Conservation (phyloP, 1,140 invertebrate genomes). For the Aphelinus certus region DNA sequence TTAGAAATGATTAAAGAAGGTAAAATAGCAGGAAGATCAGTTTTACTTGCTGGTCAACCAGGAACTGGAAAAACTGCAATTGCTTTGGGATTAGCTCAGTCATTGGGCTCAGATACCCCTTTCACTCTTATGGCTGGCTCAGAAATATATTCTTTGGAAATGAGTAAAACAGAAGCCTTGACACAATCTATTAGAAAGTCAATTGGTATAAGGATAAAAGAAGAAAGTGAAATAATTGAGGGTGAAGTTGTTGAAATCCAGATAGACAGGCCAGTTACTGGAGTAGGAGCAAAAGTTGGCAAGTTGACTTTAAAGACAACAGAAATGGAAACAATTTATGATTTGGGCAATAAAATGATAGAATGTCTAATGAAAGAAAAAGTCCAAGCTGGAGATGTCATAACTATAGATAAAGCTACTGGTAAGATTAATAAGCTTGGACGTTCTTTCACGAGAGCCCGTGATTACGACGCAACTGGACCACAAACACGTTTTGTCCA, state of each 20-base stretch:
- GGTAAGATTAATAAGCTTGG: conserved; percentile 97
- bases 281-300: conserved; percentile 89
- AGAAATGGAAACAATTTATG: conserved; percentile 99
- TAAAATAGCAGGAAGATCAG: conserved; percentile 96
- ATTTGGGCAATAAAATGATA: conserved; percentile 98
- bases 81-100: conserved; percentile 95
- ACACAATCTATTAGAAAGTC: conserved; percentile 97
- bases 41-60: conserved; percentile 95
- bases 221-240: conserved; percentile 98
- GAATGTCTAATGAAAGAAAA: conserved; percentile 97
- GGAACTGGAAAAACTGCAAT: conserved; percentile 98
- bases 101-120: conserved; percentile 93
- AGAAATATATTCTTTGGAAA: conserved; percentile 98
- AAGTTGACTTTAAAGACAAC: conserved; percentile 98
- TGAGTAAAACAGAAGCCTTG: conserved; percentile 98
- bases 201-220: conserved; percentile 97
- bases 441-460: conserved; percentile 91
- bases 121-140: conserved; percentile 98
- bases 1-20: conserved; percentile 98
- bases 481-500: conserved; percentile 95
- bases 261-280: conserved; percentile 92
- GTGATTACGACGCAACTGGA: conserved; percentile 98
- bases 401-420: conserved; percentile 97
- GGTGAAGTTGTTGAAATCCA: conserved; percentile 98
- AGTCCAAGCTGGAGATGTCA: conserved; percentile 95